A percentile compares a stretch with the other conserved stretches of the same genome.
Conservation (phyloP, 2,113 vertebrate species). For the Antigone vipio region DNA sequence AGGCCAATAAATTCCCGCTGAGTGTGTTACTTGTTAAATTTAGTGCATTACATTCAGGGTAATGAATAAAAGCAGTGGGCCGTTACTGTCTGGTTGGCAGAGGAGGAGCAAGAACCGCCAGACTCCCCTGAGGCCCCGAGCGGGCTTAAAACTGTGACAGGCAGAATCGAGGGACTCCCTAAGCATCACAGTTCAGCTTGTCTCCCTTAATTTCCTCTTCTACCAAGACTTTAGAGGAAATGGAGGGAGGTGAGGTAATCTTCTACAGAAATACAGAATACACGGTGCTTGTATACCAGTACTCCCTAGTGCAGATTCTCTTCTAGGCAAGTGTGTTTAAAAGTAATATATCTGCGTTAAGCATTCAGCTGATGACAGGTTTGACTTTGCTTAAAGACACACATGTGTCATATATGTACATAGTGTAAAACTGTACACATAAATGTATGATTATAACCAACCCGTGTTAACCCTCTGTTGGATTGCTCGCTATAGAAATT, state of each 20-base stretch:
- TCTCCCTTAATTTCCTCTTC: slow-evolving; percentile 72
- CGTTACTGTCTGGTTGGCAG: slow-evolving; percentile 73
- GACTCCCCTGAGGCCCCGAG: slow-evolving; percentile 69
- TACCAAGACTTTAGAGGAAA: slow-evolving; percentile 49
- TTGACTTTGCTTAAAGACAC: background rate
- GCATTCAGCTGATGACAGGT: background rate
- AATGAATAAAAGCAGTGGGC: slow-evolving; percentile 83
- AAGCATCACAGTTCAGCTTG: slow-evolving; percentile 63
- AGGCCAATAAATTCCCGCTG: slow-evolving; percentile 79
- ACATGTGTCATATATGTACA: background rate
- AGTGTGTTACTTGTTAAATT: slow-evolving; percentile 82
- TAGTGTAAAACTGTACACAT: background rate
- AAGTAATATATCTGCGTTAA: slow-evolving; percentile 1
- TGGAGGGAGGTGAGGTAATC: slow-evolving; percentile 49
- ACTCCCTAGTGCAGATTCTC: background rate
- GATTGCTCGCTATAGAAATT: background rate
- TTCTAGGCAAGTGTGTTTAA: slow-evolving; percentile 40
- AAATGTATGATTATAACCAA: background rate
- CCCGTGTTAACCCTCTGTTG: background rate
- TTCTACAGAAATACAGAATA: slow-evolving; percentile 48
- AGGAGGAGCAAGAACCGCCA: slow-evolving; percentile 64
- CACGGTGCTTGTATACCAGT: background rate
- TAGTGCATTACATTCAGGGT: slow-evolving; percentile 76
- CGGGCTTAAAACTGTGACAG: slow-evolving; percentile 68
- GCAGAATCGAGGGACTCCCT: slow-evolving; percentile 68